Percentiles rank a stretch among this genome's conserved stretches.
These are phyloP conservation scores for Bucco capensis DNA, from an alignment of 2,113 vertebrate species.

Conservation along the genomic window DNA sequence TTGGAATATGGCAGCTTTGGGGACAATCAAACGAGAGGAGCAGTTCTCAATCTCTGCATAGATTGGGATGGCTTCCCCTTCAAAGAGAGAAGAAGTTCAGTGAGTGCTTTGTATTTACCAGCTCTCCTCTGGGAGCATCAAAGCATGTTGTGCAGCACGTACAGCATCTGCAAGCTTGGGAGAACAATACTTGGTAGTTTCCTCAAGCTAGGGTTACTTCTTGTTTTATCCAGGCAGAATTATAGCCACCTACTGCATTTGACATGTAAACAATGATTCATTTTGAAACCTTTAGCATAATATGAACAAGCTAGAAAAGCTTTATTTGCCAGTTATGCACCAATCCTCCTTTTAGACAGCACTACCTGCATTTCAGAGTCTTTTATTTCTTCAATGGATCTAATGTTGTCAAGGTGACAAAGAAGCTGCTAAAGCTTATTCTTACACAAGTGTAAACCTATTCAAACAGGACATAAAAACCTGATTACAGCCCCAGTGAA, in stretches of 20 bases:
- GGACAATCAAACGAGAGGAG: conserved; percentile 83
- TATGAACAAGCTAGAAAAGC: not conserved
- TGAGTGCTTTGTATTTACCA: conserved; percentile 15
- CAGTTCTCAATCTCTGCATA: conserved; percentile 85
- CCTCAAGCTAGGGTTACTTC: not conserved
- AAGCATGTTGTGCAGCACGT: conserved; percentile 10
- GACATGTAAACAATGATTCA: conserved; percentile 5
- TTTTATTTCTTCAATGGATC: not conserved
- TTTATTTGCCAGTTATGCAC: not conserved
- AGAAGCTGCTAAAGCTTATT: not conserved
- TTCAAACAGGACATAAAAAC: not conserved
- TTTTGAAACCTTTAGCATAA: conserved; percentile 12
- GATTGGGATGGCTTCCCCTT: conserved; percentile 85
- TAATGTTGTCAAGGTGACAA: not conserved
- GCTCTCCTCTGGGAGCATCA: conserved; percentile 41
- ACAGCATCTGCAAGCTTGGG: not conserved
- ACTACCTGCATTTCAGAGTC: not conserved
- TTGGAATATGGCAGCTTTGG: conserved; percentile 86
- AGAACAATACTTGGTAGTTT: conserved; percentile 21
- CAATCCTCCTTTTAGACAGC: not conserved
- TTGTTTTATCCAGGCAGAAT: conserved; percentile 22
- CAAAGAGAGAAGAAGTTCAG: conserved; percentile 29
- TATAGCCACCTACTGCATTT: conserved; percentile 20
- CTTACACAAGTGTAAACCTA: not conserved
- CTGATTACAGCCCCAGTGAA: not conserved